These are phyloP conservation scores for Ahaetulla prasina DNA, from an alignment of 2,113 vertebrate species.

Conservation along the genomic window DNA sequence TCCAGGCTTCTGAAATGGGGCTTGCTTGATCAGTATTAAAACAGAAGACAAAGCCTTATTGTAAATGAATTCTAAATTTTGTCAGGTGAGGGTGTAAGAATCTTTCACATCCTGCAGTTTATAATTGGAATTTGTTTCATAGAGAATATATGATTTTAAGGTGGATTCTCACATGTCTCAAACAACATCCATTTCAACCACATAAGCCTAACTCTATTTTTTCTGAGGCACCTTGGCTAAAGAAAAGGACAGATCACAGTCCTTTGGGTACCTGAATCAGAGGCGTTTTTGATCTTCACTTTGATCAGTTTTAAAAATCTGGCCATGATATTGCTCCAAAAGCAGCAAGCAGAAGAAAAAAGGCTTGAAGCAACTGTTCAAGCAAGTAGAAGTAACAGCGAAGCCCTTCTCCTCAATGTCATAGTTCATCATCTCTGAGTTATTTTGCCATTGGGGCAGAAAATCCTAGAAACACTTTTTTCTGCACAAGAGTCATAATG, in stretches of 20 bases:
- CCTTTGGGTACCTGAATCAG: not conserved
- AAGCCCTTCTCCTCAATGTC: not conserved
- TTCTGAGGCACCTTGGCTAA: not conserved
- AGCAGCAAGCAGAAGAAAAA: not conserved
- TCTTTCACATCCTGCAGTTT: slow-evolving; percentile 11
- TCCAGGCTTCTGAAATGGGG: slow-evolving; percentile 11
- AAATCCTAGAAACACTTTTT: not conserved
- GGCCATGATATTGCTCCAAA: not conserved
- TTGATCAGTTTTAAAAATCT: not conserved
- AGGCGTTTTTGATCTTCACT: not conserved
- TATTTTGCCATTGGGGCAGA: not conserved
- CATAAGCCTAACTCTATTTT: not conserved
- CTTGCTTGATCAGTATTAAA: not conserved
- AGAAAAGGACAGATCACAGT: not conserved
- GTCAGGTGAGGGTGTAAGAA: not conserved
- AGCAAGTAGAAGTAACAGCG: not conserved
- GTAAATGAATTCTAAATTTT: not conserved
- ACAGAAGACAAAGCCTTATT: not conserved
- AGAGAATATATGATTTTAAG: slow-evolving; percentile 8
- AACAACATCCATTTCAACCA: not conserved
- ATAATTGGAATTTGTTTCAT: slow-evolving; percentile 19
- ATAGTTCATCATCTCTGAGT: not conserved
- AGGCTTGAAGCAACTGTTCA: not conserved
- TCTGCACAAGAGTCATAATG: not conserved
- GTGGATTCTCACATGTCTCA: not conserved